These are phyloP conservation scores for Nettapus auritus DNA, from an alignment of 2,113 vertebrate genomes.

Conservation along the genomic window DNA sequence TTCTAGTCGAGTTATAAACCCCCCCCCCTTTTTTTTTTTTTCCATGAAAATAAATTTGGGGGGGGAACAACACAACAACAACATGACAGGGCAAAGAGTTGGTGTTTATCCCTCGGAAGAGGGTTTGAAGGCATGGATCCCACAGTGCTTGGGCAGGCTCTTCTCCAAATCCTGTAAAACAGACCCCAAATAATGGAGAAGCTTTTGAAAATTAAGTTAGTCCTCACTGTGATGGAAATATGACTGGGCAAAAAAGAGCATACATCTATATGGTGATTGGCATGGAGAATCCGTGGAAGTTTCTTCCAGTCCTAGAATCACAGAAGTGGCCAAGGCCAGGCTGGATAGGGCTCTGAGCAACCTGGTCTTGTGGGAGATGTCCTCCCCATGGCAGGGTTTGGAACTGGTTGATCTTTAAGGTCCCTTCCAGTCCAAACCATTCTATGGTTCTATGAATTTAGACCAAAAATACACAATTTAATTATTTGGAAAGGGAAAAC, in stretches of 20 bases:
- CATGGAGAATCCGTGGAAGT: no score
- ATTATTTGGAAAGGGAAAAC: not conserved
- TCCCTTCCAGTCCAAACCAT: no score
- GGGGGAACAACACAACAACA: no score
- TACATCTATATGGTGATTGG: not conserved
- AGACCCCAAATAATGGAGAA: not conserved
- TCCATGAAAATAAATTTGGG: not conserved
- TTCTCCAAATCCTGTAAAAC: not conserved
- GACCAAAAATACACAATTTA: not conserved
- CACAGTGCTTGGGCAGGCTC: rapidly evolving
- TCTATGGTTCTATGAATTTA: not conserved
- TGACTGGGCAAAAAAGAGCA: not conserved
- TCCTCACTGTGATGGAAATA: not conserved
- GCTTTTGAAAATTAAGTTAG: not conserved
- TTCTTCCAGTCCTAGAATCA: no score
- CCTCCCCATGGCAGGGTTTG: no score
- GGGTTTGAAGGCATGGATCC: not conserved
- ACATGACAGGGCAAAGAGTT: not conserved
- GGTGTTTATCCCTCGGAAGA: not conserved
- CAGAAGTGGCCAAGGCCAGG: no score
- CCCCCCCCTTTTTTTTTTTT: not conserved
- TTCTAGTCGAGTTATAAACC: not conserved
- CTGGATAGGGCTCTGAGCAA: no score
- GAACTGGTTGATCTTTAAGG: no score
- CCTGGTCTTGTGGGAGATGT: no score